Base-by-base conservation (phyloP, 2,113 vertebrate genomes). In the Apus apus region DNA sequence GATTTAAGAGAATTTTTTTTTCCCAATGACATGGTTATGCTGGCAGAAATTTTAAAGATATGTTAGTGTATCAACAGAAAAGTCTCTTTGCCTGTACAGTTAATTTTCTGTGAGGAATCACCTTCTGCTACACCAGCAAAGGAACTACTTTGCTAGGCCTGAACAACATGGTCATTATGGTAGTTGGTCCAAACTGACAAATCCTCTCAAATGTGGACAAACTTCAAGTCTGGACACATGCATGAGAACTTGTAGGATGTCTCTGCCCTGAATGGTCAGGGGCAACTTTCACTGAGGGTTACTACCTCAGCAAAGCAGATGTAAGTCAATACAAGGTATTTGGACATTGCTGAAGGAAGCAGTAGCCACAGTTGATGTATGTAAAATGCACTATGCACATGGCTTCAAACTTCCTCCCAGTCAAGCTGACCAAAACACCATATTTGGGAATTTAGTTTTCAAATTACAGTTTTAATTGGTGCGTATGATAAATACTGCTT, bases 381-480 rank as follows among this genome's bases (percentile, higher is more conserved):
- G 20, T 65, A 74, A 79, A 94, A 70, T n/a, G 75, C 25, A 70
- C 0, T 93, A 70, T n/a, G 75, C 25, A 70, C 0, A 2, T 46
- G 68, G 78, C 75, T 86, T 93, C 58, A 78, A 81, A 80, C 25
- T 51, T 77, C 79, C 66, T 89, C 27, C 15, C 16, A 60, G 40
- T 64, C 73, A 77, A 81, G 50, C 11, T 94, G 79, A 71, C 32
- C 15, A 79, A 34, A 93, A 60, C 73, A 11, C 51, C 6, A 57
- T 67, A 8, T 80, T 91, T 65, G 89, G 30, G 25, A 94, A 72
- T 9, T 68, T 45, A 50, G 18, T 81, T 94, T 87, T 91, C 25
- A 38, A 68, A 61, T 21, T 54, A 61, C 2, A 93, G 34, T 90
- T 96, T 96, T 96, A 97, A 96, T 97, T 97, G 95, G 94, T 96